Base-by-base conservation (phyloP, 2,797 vertebrate genomes). In the Hafferia zeledoni region DNA sequence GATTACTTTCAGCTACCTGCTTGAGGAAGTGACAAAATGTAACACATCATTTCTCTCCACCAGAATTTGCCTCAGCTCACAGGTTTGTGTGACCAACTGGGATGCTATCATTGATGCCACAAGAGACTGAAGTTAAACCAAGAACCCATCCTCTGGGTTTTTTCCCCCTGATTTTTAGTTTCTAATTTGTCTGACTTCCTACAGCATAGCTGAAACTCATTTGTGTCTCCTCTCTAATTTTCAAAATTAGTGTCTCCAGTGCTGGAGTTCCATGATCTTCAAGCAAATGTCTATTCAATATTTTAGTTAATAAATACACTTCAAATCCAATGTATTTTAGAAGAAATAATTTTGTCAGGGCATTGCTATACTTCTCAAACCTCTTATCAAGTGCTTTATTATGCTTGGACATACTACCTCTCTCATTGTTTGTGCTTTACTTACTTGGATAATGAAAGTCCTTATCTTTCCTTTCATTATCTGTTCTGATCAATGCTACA, bases 391-490 rank as follows among this genome's bases (percentile, higher is more conserved):
- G 84, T 18, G 5, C 13, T 77, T 91, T 46, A n/a, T 68, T 94
- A 72, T 56, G 44, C 71, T n/a, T 68, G 37, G 52, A 55, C 64
- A 44, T 13, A 27, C 14, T 23, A 70, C 83, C 41, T 72, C 59
- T 65, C 60, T 47, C 39, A 77, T 4, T 83, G 39, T 60, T 86
- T 78, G n/a, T 49, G 10, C 35, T 90, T 17, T 76, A 68, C 53
- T 69, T 68, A 59, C 22, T 60, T 50, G 67, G 15, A 57, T 49
- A 93, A 96, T 80, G 41, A 50, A 91, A 93, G 60, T 27, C 33
- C 7, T 93, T 84, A 92, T 79, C 90, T 94, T 67, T 27, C 39
- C 49, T 82, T 67, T 79, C 27, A 23, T 57, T 78, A 77, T 65
- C 72, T 74, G 24, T 37, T 67, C 76, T 0, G 0, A 82, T 44